Percentiles rank a stretch among this genome's conserved stretches.
Evolutionary conservation across 1,140 invertebrate genomes (phyloP).

Genomic region (Solenopsis invicta): DNA sequence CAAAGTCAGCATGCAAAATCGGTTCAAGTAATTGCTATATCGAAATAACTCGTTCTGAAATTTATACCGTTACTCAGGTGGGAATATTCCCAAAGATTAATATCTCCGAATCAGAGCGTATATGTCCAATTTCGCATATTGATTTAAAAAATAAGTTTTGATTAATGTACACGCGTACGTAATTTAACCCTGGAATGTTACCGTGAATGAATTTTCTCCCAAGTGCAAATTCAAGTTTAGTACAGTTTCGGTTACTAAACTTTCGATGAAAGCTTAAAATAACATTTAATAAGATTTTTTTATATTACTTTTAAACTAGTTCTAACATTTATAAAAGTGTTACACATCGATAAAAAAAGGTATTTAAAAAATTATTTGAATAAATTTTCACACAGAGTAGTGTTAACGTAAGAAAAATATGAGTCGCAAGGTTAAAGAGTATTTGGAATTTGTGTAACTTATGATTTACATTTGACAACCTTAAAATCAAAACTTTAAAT

Average conservation of each 20-base stretch:
- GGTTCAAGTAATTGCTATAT: background rate
- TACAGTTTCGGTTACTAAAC: no score
- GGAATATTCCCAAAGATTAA: conserved; percentile 15
- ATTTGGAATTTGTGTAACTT: background rate
- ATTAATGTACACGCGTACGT: background rate
- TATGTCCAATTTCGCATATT: background rate
- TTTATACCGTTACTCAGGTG: background rate
- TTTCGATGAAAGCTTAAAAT: no score
- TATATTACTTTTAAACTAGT: no score
- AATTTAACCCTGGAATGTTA: background rate
- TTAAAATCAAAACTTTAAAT: background rate
- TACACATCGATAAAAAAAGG: no score
- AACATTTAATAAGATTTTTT: no score
- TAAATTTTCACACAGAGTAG: no score
- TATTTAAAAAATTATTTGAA: no score
- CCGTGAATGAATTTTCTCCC: no score
- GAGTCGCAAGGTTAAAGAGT: no score
- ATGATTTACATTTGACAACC: background rate
- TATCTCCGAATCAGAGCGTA: background rate
- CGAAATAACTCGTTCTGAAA: conserved; percentile 13
- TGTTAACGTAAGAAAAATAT: no score
- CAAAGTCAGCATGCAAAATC: background rate
- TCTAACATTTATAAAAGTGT: no score
- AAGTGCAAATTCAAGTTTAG: no score
- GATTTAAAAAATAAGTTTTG: background rate